A percentile compares a stretch with the other conserved stretches of the same genome.
These are phyloP conservation scores for Epinephelus lanceolatus DNA, from an alignment of 2,113 vertebrate species.

Conservation along the genomic window DNA sequence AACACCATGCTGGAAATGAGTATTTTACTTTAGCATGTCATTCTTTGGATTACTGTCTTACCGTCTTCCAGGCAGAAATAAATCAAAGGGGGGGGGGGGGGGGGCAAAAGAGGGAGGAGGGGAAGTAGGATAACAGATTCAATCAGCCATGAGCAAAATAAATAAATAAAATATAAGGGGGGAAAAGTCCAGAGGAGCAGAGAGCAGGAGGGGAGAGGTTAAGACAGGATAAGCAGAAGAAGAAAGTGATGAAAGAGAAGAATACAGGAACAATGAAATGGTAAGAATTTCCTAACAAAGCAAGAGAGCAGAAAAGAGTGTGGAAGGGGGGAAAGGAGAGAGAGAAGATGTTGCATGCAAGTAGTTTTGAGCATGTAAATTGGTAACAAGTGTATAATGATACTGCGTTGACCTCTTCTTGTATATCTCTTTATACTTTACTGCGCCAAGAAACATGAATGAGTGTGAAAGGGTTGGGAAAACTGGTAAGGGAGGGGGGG, in stretches of 20 bases:
- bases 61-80: no score
- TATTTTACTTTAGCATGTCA: no score
- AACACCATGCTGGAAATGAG: no score
- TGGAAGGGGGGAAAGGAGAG: no score
- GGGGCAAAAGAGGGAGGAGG: background rate
- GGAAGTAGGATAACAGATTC: constrained; percentile 11
- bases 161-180: constrained; percentile 22
- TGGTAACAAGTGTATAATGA: constrained; percentile 16
- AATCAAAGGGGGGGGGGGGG: no score
- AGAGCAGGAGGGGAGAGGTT: constrained; percentile 19
- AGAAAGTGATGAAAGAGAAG: background rate
- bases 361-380: constrained; percentile 23
- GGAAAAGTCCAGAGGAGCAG: background rate
- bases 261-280: background rate
- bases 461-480: background rate
- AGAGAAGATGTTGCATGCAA: background rate
- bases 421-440: constrained; percentile 4
- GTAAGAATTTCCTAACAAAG: background rate
- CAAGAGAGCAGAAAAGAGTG: background rate
- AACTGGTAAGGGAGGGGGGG: constrained; percentile 1
- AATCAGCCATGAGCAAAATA: constrained; percentile 41
- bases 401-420: constrained; percentile 14
- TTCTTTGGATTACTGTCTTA: no score
- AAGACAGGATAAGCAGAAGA: constrained; percentile 26
- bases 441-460: constrained; percentile 15